These are phyloP conservation scores for Amblyjoppa fuscipennis DNA, from an alignment of 2,888 invertebrate species.

Conservation along the genomic window DNA sequence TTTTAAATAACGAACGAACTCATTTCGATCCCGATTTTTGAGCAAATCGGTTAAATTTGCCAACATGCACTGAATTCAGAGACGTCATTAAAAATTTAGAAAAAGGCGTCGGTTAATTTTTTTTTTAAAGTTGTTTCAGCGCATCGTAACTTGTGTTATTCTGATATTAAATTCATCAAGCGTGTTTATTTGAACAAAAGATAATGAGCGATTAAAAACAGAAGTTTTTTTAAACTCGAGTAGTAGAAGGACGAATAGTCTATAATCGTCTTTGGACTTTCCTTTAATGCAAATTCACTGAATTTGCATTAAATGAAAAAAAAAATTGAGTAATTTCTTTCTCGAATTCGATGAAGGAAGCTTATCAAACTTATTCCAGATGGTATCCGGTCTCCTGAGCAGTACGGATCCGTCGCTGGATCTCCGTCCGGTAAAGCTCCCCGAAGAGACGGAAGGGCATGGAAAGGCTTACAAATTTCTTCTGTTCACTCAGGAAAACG, in stretches of 20 bases:
- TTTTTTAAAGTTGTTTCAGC: too few relatives aligned
- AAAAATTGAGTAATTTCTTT: neutral
- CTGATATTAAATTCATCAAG: neutral
- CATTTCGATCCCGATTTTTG: too few relatives aligned
- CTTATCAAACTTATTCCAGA: conserved; percentile 37
- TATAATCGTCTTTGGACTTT: neutral
- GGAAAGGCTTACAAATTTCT: conserved; percentile 72
- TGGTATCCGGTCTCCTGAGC: conserved; percentile 39
- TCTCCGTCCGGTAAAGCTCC: conserved; percentile 74
- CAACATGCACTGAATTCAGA: too few relatives aligned
- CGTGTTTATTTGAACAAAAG: neutral
- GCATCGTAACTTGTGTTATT: too few relatives aligned
- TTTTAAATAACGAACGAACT: too few relatives aligned
- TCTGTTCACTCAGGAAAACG: conserved; percentile 88
- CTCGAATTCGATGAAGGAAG: neutral
- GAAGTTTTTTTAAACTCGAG: neutral
- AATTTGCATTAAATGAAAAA: neutral
- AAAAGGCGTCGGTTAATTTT: too few relatives aligned
- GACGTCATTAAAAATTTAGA: too few relatives aligned
- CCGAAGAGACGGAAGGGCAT: conserved; percentile 41
- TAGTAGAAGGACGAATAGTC: neutral
- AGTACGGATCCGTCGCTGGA: conserved; percentile 68
- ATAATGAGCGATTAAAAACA: neutral
- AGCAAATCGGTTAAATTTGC: too few relatives aligned
- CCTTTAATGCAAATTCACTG: neutral